phyloP scores from a whole-genome alignment of 2,888 invertebrate species.

The Orgyia antiqua region DNA sequence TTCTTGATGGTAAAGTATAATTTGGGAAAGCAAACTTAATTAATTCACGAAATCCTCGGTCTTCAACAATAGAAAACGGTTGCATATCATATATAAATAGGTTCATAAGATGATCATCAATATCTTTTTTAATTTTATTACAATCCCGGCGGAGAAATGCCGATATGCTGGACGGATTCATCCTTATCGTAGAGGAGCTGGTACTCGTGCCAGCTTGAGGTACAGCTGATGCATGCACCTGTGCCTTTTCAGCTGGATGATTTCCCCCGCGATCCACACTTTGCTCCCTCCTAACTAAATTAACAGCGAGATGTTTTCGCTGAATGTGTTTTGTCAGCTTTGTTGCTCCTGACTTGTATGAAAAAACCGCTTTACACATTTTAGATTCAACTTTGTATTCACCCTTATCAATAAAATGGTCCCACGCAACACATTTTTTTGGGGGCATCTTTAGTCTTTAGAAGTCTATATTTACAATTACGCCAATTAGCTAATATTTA shows the following conservation, averaged over 20 bases:
- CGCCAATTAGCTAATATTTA: neutral
- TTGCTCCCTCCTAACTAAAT: conserved; percentile 10
- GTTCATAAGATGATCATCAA: conserved; percentile 16
- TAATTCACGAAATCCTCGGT: conserved; percentile 14
- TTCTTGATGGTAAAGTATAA: conserved; percentile 15
- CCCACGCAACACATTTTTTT: conserved; percentile 13
- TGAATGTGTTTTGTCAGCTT: conserved; percentile 13
- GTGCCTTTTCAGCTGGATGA: neutral
- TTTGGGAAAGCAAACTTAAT: conserved; percentile 13
- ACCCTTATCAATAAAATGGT: conserved; percentile 14
- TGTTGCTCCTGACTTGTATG: conserved; percentile 8
- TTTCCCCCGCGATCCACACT: conserved; percentile 2
- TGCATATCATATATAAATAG: conserved; percentile 17
- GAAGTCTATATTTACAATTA: neutral
- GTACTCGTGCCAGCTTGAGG: neutral
- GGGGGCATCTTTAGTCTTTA: conserved; percentile 10
- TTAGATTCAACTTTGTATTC: conserved; percentile 13
- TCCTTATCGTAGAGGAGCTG: neutral
- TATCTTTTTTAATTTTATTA: conserved; percentile 12
- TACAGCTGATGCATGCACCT: neutral
- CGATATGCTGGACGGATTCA: conserved; percentile 1
- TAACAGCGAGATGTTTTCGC: conserved; percentile 9
- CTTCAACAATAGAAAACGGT: conserved; percentile 17
- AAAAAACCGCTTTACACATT: conserved; percentile 10
- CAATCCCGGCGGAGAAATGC: conserved; percentile 4